Conservation (phyloP, 2,113 vertebrate species). For the Syngnathus typhle region DNA sequence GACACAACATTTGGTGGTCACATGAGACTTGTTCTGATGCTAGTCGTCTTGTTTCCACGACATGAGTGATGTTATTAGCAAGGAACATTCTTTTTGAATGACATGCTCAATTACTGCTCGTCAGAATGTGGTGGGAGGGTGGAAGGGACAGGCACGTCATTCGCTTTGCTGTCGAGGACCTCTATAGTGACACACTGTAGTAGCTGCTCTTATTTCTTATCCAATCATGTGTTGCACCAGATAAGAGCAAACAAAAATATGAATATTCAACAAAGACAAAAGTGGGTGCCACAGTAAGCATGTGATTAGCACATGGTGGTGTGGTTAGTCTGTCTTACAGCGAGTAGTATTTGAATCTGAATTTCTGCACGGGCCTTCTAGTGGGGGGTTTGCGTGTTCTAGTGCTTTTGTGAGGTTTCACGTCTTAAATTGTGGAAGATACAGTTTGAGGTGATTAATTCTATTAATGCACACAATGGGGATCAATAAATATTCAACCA, state of each 20-base stretch:
- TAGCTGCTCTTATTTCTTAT: background rate
- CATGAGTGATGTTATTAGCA: background rate
- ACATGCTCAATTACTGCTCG: background rate
- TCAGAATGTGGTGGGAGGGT: conserved; percentile 6
- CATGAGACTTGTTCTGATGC: conserved; percentile 1
- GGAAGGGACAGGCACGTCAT: background rate
- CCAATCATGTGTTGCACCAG: background rate
- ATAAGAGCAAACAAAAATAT: conserved; percentile 2
- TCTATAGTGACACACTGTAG: conserved; percentile 20
- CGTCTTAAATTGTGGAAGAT: background rate
- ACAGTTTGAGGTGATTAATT: background rate
- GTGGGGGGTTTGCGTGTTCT: background rate
- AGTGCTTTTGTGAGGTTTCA: background rate
- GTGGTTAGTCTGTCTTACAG: background rate
- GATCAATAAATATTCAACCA: too few species aligned
- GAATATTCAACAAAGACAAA: background rate
- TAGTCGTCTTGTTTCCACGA: conserved; percentile 2
- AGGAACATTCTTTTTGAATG: conserved; percentile 7
- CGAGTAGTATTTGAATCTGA: background rate
- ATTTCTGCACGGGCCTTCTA: background rate
- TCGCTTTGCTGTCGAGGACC: conserved; percentile 10
- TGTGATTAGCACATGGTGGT: background rate
- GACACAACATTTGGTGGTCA: background rate
- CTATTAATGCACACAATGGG: background rate
- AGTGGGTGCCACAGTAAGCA: background rate